Evolutionary conservation across 2,113 vertebrate species (phyloP).

Genomic region (Rafetus swinhoei): DNA sequence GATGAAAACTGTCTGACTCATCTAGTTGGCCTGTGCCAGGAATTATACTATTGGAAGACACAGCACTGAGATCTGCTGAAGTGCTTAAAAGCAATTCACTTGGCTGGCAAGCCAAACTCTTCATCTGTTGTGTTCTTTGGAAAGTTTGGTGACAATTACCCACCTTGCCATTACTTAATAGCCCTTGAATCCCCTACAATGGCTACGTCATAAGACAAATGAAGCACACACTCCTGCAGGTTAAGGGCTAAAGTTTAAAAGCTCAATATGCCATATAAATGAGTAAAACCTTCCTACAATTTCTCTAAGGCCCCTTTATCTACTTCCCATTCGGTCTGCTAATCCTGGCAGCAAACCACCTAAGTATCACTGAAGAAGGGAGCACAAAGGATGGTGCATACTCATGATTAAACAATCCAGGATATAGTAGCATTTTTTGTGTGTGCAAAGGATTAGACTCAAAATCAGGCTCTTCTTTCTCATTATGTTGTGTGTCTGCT

Average conservation of each 20-base stretch:
- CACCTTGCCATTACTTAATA: too few species aligned
- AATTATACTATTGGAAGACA: not conserved
- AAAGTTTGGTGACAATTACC: not conserved
- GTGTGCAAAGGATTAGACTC: rapidly evolving
- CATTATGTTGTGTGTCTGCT: not conserved
- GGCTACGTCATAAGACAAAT: not conserved
- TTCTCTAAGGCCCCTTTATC: not conserved
- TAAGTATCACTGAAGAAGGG: not conserved
- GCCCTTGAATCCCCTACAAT: not conserved
- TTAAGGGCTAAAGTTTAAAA: not conserved
- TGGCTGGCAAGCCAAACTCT: not conserved
- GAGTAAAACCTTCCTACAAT: not conserved
- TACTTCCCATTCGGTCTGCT: not conserved
- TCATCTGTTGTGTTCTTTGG: rapidly evolving
- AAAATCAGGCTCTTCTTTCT: not conserved
- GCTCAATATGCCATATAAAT: rapidly evolving
- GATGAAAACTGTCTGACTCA: conserved; percentile 33
- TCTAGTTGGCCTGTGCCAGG: not conserved
- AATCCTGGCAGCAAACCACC: not conserved
- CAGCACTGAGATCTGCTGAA: not conserved
- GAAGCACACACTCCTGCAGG: not conserved
- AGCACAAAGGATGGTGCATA: not conserved
- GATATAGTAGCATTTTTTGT: not conserved
- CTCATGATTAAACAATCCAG: not conserved
- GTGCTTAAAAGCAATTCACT: rapidly evolving